These are phyloP conservation scores for Marasmarcha lunaedactyla DNA, from an alignment of 2,888 invertebrate genomes.

Conservation along the genomic window DNA sequence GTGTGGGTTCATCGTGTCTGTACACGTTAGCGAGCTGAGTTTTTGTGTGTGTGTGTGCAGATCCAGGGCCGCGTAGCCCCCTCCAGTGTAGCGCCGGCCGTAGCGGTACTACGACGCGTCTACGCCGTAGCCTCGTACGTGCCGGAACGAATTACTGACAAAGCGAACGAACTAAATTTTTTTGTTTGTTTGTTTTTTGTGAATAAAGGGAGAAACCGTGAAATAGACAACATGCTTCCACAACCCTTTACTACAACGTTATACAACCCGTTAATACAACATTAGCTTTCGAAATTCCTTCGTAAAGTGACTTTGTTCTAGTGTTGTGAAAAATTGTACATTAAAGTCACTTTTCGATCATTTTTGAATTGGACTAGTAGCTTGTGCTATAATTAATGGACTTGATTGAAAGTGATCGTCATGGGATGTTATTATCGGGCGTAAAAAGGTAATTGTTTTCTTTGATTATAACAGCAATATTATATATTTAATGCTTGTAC, in stretches of 20 bases:
- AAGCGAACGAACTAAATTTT: conserved; percentile 38
- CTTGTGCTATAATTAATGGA: too few species aligned
- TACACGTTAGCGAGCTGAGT: conserved; percentile 33
- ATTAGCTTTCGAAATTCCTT: conserved; percentile 10
- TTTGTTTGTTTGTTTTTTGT: conserved; percentile 56
- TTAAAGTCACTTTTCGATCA: too few species aligned
- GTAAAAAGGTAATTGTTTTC: too few species aligned
- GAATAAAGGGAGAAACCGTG: conserved; percentile 41
- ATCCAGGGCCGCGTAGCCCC: conserved; percentile 63
- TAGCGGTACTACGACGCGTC: conserved; percentile 51
- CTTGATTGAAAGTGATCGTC: too few species aligned
- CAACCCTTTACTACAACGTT: conserved; percentile 32
- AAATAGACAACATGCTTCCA: conserved; percentile 37
- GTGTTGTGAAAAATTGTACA: too few species aligned
- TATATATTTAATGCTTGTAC: too few species aligned
- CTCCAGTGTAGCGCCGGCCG: conserved; percentile 59
- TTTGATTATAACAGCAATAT: too few species aligned
- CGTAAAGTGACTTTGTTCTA: neutral
- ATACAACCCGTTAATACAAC: conserved; percentile 22
- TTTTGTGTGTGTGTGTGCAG: conserved; percentile 43
- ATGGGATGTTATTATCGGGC: too few species aligned
- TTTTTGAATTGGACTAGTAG: too few species aligned
- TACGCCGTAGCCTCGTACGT: conserved; percentile 44
- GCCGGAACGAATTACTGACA: conserved; percentile 40
- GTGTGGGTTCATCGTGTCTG: conserved; percentile 36